phyloP scores from a whole-genome alignment of 2,113 vertebrate genomes.

The Pelecanus crispus region DNA sequence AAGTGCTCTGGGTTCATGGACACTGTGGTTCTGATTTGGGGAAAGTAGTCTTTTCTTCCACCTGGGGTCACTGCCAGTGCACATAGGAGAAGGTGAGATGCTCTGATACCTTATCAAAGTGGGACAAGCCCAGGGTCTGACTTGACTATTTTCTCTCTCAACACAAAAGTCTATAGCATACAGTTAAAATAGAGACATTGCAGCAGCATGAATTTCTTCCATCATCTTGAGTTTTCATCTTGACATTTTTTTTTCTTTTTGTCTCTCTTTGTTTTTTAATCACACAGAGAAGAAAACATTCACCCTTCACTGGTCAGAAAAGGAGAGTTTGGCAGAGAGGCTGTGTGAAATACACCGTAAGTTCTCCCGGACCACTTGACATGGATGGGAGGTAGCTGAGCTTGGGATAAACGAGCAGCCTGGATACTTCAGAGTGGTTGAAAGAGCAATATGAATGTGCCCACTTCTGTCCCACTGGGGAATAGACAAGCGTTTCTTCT shows the following conservation, averaged over 20 bases:
- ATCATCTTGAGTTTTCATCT: background rate
- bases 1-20: background rate
- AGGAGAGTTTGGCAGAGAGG: background rate
- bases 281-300: background rate
- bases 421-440: background rate
- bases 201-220: background rate
- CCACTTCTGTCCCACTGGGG: background rate
- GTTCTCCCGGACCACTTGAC: background rate
- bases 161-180: background rate
- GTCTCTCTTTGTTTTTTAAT: background rate
- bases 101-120: background rate
- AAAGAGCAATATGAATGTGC: background rate
- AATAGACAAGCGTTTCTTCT: background rate
- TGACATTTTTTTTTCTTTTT: background rate
- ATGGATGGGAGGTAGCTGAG: background rate
- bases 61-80: background rate
- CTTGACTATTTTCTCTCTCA: background rate
- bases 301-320: background rate
- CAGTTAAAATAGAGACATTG: background rate
- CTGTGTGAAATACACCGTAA: background rate
- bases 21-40: accelerated
- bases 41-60: background rate
- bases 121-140: background rate
- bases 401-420: background rate
- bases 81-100: background rate